A percentile compares a stretch with the other conserved stretches of the same genome.
These are phyloP conservation scores for Lasioglossum vierecki DNA, from an alignment of 2,888 invertebrate genomes.

Conservation along the genomic window DNA sequence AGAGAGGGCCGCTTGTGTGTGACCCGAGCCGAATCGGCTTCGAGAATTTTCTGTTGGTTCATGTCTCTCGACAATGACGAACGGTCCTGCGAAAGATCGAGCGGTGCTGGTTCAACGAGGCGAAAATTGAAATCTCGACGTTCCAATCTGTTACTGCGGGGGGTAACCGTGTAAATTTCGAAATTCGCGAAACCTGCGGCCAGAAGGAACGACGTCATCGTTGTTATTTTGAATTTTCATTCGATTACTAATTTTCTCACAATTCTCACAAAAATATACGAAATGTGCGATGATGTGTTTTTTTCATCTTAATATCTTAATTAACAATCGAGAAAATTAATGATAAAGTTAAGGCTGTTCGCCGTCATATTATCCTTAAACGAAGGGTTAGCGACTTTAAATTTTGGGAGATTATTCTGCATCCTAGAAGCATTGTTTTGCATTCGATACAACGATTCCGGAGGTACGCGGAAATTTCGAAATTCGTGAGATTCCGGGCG, in stretches of 20 bases:
- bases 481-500: background rate
- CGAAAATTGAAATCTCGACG: slow-evolving; percentile 49
- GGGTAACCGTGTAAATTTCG: slow-evolving; percentile 5
- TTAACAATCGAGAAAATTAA: no score
- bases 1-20: background rate
- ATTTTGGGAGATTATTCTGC: no score
- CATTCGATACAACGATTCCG: no score
- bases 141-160: slow-evolving; percentile 36
- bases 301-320: no score
- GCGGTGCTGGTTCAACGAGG: slow-evolving; percentile 18
- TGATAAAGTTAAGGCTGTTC: no score
- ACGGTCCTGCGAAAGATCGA: slow-evolving; percentile 29
- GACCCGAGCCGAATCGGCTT: background rate
- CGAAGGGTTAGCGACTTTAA: no score
- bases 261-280: no score
- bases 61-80: slow-evolving; percentile 49
- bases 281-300: no score
- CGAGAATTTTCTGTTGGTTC: slow-evolving; percentile 51
- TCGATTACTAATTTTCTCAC: no score
- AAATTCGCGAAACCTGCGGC: background rate
- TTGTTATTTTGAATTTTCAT: no score
- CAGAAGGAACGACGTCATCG: background rate
- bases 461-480: background rate
- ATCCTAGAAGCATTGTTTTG: no score
- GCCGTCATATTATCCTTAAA: no score